These are phyloP conservation scores for Scaptomyza caliginosa DNA, from an alignment of 2,888 invertebrate genomes.

Conservation along the genomic window DNA sequence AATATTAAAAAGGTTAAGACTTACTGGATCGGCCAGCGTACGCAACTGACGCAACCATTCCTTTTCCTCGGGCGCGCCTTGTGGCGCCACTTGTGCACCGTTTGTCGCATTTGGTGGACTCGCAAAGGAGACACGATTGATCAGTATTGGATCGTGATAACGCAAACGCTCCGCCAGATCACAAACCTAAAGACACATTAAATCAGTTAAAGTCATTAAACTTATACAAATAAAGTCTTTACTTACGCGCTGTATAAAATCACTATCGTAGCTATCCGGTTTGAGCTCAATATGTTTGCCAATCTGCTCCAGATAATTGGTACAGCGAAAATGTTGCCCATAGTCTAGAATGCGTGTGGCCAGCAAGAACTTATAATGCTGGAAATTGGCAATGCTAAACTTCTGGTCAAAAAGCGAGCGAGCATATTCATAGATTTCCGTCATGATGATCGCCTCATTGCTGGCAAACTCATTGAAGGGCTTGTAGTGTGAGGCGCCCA, in stretches of 20 bases:
- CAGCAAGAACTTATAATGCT: constrained; percentile 94
- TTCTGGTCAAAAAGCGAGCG: constrained; percentile 90
- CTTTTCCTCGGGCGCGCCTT: constrained; percentile 73
- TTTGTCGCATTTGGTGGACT: constrained; percentile 63
- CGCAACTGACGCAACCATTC: constrained; percentile 83
- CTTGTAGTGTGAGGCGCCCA: constrained; percentile 90
- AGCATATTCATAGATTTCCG: constrained; percentile 98
- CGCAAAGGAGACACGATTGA: constrained; percentile 68
- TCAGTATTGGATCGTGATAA: constrained; percentile 87
- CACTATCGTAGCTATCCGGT: constrained; percentile 53
- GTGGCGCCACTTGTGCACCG: constrained; percentile 26
- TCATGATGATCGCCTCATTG: constrained; percentile 95
- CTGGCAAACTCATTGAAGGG: constrained; percentile 89
- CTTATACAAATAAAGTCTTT: neutral
- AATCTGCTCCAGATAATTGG: constrained; percentile 91
- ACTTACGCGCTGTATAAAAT: constrained; percentile 64
- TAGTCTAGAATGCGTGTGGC: constrained; percentile 91
- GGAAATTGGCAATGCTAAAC: constrained; percentile 90
- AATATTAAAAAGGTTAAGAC: neutral
- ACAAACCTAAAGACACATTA: constrained; percentile 79
- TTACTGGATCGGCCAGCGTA: constrained; percentile 65
- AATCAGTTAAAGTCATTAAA: neutral
- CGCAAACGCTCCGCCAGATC: constrained; percentile 87
- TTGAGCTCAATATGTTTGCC: constrained; percentile 86
- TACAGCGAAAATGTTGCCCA: constrained; percentile 89